Conservation (phyloP, 1,140 invertebrate genomes). For the Sesamia nonagrioides region DNA sequence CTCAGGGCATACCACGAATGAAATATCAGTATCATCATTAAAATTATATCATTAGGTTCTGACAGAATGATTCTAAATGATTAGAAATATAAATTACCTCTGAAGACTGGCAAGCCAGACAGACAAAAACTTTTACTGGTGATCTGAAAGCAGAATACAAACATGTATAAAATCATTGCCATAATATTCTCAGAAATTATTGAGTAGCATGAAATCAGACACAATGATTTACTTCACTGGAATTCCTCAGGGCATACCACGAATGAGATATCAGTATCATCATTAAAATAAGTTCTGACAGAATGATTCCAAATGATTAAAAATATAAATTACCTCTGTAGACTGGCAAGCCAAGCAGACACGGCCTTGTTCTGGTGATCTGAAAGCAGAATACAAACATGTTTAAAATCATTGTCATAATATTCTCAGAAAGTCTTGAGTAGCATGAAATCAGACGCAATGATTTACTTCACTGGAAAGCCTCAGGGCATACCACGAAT, state of each 20-base stretch:
- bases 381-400: too few relatives aligned
- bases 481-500: too few relatives aligned
- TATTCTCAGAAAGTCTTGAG: too few relatives aligned
- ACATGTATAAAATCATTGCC: background rate
- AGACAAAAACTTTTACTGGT: too few relatives aligned
- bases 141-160: conserved; percentile 89
- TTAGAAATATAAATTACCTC: conserved; percentile 89
- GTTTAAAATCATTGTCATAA: too few relatives aligned
- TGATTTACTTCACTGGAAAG: too few relatives aligned
- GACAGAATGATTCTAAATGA: background rate
- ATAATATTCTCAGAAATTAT: background rate
- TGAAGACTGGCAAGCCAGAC: too few relatives aligned
- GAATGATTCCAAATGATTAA: background rate
- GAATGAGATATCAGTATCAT: conserved; percentile 88
- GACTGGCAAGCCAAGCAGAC: too few relatives aligned
- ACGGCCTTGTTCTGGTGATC: too few relatives aligned
- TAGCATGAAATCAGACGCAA: too few relatives aligned
- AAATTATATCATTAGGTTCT: background rate
- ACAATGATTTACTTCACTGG: conserved; percentile 86
- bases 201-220: conserved; percentile 84
- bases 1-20: conserved; percentile 91
- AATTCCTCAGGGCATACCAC: conserved; percentile 90
- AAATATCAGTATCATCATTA: conserved; percentile 86
- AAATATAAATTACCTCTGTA: conserved; percentile 94
- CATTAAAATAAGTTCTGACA: conserved; percentile 61